Evolutionary conservation across 2,888 invertebrate genomes (phyloP).

Genomic region (Cetonia aurata): DNA sequence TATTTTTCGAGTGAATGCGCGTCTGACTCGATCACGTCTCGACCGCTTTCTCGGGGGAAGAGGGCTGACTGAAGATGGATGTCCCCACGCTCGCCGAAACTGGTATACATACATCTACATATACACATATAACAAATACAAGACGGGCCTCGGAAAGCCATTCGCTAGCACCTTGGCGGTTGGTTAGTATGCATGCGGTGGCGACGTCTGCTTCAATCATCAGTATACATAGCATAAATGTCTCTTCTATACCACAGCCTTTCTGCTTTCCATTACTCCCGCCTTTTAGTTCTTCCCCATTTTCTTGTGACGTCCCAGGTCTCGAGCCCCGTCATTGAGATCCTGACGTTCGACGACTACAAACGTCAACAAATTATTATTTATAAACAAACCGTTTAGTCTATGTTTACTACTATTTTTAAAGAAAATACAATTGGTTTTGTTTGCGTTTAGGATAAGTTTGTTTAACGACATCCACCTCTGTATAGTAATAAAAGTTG

Average conservation of each 20-base stretch:
- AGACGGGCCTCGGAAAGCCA: conserved; percentile 54
- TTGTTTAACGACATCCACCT: too few relatives aligned
- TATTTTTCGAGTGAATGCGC: conserved; percentile 38
- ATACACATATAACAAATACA: conserved; percentile 51
- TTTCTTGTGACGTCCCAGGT: background rate
- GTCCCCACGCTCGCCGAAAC: conserved; percentile 45
- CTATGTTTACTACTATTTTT: too few relatives aligned
- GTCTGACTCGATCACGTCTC: conserved; percentile 37
- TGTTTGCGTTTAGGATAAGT: too few relatives aligned
- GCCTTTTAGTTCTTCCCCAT: conserved; percentile 16
- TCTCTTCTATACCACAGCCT: conserved; percentile 59
- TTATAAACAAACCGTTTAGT: too few relatives aligned
- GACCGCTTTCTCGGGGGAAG: conserved; percentile 2
- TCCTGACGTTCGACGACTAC: too few relatives aligned
- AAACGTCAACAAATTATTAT: too few relatives aligned
- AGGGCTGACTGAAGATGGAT: conserved; percentile 48
- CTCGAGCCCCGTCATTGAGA: too few relatives aligned
- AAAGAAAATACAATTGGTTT: too few relatives aligned
- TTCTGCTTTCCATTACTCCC: conserved; percentile 60
- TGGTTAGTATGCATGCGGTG: conserved; percentile 58
- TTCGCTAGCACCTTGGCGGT: conserved; percentile 44
- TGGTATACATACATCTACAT: background rate
- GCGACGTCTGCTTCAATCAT: conserved; percentile 59
- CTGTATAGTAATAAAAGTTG: too few relatives aligned
- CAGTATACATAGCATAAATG: conserved; percentile 63